Percentiles rank a stretch among this genome's conserved stretches.
phyloP scores from a whole-genome alignment of 1,140 invertebrate species.

The Meloidogyne floridensis region DNA sequence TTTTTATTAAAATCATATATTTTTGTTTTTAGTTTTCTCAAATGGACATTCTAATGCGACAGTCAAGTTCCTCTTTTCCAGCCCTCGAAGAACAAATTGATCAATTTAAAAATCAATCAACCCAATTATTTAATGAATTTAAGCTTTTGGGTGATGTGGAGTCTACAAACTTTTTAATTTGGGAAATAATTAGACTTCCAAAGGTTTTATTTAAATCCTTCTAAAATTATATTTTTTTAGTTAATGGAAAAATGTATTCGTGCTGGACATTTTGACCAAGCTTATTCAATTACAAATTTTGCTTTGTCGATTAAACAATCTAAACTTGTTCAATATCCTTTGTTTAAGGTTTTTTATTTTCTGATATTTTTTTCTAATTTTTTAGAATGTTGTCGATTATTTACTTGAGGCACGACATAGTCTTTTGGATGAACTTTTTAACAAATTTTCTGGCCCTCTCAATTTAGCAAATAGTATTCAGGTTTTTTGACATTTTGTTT shows the following conservation, averaged over 20 bases:
- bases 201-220: constrained; percentile 30
- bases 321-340: constrained; percentile 51
- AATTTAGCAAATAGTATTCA: constrained; percentile 61
- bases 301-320: constrained; percentile 54
- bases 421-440: constrained; percentile 62
- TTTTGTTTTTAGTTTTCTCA: constrained; percentile 40
- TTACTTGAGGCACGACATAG: constrained; percentile 60
- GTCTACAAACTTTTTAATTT: constrained; percentile 38
- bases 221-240: constrained; percentile 35
- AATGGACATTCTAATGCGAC: constrained; percentile 50
- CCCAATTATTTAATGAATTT: constrained; percentile 34
- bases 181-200: constrained; percentile 45
- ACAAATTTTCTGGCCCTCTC: constrained; percentile 61
- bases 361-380: constrained; percentile 10
- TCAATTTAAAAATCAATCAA: constrained; percentile 31
- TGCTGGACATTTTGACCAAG: constrained; percentile 60
- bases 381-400: constrained; percentile 52
- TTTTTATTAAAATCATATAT: background rate
- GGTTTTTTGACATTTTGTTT: constrained; percentile 32
- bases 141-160: constrained; percentile 39
- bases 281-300: constrained; percentile 64
- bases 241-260: constrained; percentile 63
- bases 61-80: constrained; percentile 39
- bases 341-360: constrained; percentile 38
- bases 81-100: constrained; percentile 35